These are phyloP conservation scores for Squalus acanthias DNA, from an alignment of 2,797 vertebrate species.

Conservation along the genomic window DNA sequence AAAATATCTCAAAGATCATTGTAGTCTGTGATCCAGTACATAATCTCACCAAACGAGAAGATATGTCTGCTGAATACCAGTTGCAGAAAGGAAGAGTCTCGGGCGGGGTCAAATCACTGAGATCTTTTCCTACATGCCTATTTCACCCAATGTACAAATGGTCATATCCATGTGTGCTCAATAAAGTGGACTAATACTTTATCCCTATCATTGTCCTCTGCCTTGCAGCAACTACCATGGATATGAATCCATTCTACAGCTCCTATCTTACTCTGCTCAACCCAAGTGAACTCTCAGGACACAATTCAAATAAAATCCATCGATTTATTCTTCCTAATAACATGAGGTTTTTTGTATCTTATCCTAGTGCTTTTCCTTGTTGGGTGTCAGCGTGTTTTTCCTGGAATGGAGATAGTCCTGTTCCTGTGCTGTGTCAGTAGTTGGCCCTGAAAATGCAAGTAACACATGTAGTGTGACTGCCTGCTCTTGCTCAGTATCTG, in stretches of 20 bases:
- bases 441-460: neutral
- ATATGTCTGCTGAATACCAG: neutral
- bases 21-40: neutral
- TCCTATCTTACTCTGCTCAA: neutral
- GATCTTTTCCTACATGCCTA: neutral
- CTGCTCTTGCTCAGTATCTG: neutral
- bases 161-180: neutral
- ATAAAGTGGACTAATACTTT: neutral
- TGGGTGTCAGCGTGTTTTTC: neutral
- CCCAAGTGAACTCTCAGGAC: too few relatives aligned
- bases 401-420: neutral
- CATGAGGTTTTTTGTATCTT: neutral
- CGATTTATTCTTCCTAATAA: neutral
- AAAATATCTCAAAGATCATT: neutral
- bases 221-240: neutral
- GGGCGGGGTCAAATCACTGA: neutral
- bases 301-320: neutral
- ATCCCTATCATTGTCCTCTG: neutral
- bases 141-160: neutral
- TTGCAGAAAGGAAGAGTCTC: neutral
- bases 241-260: neutral
- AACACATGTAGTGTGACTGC: neutral
- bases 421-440: neutral
- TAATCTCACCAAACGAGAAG: neutral
- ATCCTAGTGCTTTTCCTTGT: neutral